Percentiles rank a stretch among this genome's conserved stretches.
Conservation (phyloP, 2,888 invertebrate species). For the Homarus gammarus region DNA sequence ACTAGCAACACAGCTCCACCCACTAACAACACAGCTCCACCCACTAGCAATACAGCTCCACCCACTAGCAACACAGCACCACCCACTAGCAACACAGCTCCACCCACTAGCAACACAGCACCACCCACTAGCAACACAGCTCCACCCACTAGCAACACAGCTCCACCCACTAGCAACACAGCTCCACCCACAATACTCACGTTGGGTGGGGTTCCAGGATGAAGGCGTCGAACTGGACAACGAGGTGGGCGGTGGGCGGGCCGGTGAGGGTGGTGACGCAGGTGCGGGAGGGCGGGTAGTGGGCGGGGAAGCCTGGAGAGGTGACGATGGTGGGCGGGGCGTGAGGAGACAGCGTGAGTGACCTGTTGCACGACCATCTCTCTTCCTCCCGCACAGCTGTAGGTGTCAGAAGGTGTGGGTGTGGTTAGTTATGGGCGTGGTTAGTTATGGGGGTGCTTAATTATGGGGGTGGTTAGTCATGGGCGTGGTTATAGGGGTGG, state of each 20-base stretch:
- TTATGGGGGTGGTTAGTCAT: background rate
- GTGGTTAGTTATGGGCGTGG: too few species aligned
- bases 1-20: too few species aligned
- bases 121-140: too few species aligned
- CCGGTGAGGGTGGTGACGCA: constrained; percentile 87
- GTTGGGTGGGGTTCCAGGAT: constrained; percentile 85
- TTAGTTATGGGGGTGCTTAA: background rate
- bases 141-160: too few species aligned
- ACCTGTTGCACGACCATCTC: constrained; percentile 85
- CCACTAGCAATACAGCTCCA: too few species aligned
- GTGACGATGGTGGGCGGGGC: constrained; percentile 84
- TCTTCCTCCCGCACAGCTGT: constrained; percentile 76
- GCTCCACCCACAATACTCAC: constrained; percentile 77
- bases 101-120: too few species aligned
- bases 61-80: too few species aligned
- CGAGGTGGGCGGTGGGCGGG: constrained; percentile 85
- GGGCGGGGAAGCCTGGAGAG: constrained; percentile 89
- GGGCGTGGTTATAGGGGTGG: background rate
- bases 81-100: too few species aligned
- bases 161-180: too few species aligned
- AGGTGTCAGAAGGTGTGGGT: background rate
- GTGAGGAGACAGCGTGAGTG: constrained; percentile 84
- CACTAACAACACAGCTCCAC: too few species aligned
- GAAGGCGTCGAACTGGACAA: constrained; percentile 87
- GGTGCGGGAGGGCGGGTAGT: constrained; percentile 87